Conservation (phyloP, 2,113 vertebrate genomes). For the Acrocephalus arundinaceus region DNA sequence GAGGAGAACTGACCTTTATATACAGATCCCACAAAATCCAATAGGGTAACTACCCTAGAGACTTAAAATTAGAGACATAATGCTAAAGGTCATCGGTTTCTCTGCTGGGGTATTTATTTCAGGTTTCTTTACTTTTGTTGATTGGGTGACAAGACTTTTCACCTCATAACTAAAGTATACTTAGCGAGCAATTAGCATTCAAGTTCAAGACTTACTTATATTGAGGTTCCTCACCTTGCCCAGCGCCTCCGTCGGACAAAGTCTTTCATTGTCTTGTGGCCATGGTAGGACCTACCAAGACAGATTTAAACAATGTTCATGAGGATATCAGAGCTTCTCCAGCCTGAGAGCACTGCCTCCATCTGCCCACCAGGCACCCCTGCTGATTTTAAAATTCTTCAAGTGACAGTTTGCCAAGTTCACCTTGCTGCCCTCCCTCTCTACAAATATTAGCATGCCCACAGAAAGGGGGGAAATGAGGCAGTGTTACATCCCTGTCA, state of each 20-base stretch:
- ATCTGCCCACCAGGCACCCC: neutral
- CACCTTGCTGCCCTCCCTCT: neutral
- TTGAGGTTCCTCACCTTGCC: constrained; percentile 82
- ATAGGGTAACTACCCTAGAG: neutral
- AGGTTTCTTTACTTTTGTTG: neutral
- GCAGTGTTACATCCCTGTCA: neutral
- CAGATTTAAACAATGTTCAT: neutral
- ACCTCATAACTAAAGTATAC: neutral
- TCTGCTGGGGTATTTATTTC: neutral
- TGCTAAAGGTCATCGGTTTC: neutral
- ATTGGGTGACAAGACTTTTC: neutral
- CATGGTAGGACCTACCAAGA: constrained; percentile 87
- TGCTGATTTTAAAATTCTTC: neutral
- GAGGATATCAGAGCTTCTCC: neutral
- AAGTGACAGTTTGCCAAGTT: neutral
- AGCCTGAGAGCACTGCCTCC: neutral
- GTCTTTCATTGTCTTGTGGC: constrained; percentile 95
- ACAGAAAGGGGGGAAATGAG: neutral
- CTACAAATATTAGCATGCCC: neutral
- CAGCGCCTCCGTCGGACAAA: constrained; percentile 94
- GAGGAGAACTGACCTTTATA: neutral
- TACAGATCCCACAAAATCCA: neutral
- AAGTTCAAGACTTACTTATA: neutral
- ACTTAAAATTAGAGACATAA: neutral
- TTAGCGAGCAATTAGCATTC: neutral